Evolutionary conservation across 2,113 vertebrate genomes (phyloP).

Genomic region (Brevimyrus niger): DNA sequence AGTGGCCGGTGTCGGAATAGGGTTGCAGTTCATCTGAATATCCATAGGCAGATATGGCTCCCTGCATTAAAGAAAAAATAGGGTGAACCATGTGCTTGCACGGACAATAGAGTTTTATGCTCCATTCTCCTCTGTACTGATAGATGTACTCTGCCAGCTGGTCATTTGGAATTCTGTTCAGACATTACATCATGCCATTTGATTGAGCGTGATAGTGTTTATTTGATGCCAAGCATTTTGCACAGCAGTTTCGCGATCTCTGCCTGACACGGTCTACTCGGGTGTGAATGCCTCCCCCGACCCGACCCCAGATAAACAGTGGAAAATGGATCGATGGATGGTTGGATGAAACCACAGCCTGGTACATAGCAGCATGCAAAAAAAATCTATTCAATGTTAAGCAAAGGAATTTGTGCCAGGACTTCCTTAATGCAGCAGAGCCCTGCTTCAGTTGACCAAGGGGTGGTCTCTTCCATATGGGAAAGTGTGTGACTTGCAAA

Average conservation of each 20-base stretch:
- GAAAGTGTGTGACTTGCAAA: no score
- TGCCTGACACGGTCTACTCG: not conserved
- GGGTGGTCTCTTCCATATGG: not conserved
- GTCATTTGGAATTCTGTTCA: not conserved
- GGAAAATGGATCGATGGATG: not conserved
- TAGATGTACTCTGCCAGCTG: not conserved
- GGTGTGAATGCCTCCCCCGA: not conserved
- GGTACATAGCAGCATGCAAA: not conserved
- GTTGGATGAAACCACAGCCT: not conserved
- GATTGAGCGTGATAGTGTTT: not conserved
- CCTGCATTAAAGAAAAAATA: not conserved
- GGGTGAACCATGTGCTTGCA: not conserved
- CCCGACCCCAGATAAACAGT: no score
- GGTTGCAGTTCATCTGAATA: not conserved
- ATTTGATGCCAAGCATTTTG: not conserved
- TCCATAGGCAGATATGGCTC: not conserved
- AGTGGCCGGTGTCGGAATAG: not conserved
- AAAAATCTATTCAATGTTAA: not conserved
- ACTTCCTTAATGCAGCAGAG: not conserved
- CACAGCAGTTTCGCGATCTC: not conserved
- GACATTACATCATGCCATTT: not conserved
- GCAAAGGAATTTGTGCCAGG: not conserved
- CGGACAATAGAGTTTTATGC: constrained; percentile 1
- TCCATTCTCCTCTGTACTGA: not conserved
- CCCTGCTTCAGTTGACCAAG: not conserved